These are phyloP conservation scores for Phenganax marumi DNA, from an alignment of 92 coral and sea anemone genomes.

Conservation along the genomic window DNA sequence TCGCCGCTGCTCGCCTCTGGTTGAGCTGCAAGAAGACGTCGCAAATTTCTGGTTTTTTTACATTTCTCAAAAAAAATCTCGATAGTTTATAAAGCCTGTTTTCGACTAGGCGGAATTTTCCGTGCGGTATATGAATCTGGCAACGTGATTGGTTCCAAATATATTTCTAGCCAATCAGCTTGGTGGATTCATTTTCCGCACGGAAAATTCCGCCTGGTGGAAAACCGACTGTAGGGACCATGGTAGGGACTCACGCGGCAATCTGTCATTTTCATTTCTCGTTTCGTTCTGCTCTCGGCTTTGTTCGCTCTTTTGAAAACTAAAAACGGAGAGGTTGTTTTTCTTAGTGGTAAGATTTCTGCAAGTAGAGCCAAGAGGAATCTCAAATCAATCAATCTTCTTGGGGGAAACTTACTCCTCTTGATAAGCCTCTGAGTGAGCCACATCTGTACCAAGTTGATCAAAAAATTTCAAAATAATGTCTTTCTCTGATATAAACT, in stretches of 20 bases:
- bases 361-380: not conserved
- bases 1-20: constrained; percentile 6
- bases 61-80: no score
- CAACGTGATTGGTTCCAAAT: no score
- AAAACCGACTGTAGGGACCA: no score
- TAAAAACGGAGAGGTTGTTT: not conserved
- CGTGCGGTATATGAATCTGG: no score
- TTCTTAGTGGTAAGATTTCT: not conserved
- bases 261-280: constrained; percentile 8
- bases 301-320: constrained; percentile 19
- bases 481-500: constrained; percentile 75
- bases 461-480: constrained; percentile 86
- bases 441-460: constrained; percentile 90
- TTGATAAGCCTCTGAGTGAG: constrained; percentile 25
- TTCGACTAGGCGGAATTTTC: no score
- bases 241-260: constrained; percentile 8
- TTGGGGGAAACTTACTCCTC: constrained; percentile 15
- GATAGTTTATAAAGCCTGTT: no score
- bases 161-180: no score
- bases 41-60: no score
- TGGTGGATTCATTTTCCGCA: no score
- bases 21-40: not conserved
- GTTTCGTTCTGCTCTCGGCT: not conserved
- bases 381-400: not conserved
- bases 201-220: no score